Percentiles rank a stretch among this genome's conserved stretches.
Conservation (phyloP, 2,797 vertebrate genomes). For the Peromyscus aztecus region DNA sequence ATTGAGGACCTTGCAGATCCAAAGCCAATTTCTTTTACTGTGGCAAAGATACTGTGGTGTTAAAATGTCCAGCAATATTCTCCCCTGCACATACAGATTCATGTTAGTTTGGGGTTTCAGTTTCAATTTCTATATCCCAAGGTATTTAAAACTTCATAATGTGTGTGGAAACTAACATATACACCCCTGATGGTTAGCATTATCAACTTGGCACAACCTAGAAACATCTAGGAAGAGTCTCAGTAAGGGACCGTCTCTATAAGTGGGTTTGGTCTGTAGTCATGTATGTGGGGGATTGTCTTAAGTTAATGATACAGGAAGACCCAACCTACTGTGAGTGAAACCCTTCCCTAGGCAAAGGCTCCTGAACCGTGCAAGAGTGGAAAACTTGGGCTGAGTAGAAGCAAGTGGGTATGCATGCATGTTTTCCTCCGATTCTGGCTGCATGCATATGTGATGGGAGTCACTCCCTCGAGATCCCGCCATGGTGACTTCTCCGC, state of each 20-base stretch:
- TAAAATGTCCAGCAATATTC: not conserved
- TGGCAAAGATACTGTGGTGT: not conserved
- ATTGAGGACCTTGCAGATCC: not conserved
- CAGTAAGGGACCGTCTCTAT: not conserved
- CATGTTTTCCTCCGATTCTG: not conserved
- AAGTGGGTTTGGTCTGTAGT: not conserved
- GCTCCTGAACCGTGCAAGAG: not conserved
- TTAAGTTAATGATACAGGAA: not conserved
- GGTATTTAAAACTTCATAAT: constrained; percentile 2
- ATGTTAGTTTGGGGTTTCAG: not conserved
- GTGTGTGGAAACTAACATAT: not conserved
- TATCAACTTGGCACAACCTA: not conserved
- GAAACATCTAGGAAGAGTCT: not conserved
- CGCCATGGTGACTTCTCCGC: not conserved
- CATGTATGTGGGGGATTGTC: not conserved
- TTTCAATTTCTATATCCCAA: constrained; percentile 17
- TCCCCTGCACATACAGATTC: not conserved
- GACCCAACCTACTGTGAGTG: not conserved
- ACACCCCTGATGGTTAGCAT: too few relatives aligned
- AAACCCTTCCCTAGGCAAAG: not conserved
- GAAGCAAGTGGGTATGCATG: not conserved
- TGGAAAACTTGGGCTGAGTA: too few relatives aligned
- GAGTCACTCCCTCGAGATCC: not conserved
- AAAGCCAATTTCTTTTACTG: constrained; percentile 28
- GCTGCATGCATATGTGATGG: not conserved